Base-by-base conservation (phyloP, 2,113 vertebrate species). In the Melozone crissalis region DNA sequence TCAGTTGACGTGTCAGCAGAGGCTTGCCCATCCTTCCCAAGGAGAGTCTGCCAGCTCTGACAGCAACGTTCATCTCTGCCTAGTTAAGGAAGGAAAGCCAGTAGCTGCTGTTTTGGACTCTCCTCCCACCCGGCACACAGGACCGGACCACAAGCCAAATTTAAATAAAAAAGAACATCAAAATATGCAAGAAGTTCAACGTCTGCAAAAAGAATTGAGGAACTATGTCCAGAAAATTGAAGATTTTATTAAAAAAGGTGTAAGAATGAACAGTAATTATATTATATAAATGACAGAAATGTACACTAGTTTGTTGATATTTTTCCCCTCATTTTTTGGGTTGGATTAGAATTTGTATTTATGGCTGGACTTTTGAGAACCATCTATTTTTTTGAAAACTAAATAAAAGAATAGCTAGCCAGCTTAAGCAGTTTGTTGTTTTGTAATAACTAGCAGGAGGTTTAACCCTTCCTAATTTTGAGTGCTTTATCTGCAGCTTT, bases 171-270 rank as follows among this genome's bases (percentile, higher is more conserved):
- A 90, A 74, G 83, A 88, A 47, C 91, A 96, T 44, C 97, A 95
- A 63, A 97, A 96, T 51, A 83, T 93, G 28, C 93, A 88, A 37
- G 98, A 99, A 88, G 97, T 99, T 37, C 96, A 72, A 51, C 96
- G 97, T 57, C 96, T 99, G 68, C 98, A 98, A 75, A 98, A 97
- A 87, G 98, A 99, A 91, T 88, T 99, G 91, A 98, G 97, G 81
- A 97, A 66, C n/a, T 99, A 97, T 84, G 97, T 99, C 84, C 98
- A 97, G 91, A 99, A 98, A 97, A 98, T 99, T 23, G 98, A 99
- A 81, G 98, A 98, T 47, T 95, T 99, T 33, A 91, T 97, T 46
- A 98, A 97, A 82, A 98, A 96, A 98, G 99, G 99, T 99, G 96
- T 97, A 94, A 74, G 76, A 59, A 61, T 43, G 37, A 90, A 39